phyloP scores from a whole-genome alignment of 2,888 invertebrate species.

The Bombyx huttoni region DNA sequence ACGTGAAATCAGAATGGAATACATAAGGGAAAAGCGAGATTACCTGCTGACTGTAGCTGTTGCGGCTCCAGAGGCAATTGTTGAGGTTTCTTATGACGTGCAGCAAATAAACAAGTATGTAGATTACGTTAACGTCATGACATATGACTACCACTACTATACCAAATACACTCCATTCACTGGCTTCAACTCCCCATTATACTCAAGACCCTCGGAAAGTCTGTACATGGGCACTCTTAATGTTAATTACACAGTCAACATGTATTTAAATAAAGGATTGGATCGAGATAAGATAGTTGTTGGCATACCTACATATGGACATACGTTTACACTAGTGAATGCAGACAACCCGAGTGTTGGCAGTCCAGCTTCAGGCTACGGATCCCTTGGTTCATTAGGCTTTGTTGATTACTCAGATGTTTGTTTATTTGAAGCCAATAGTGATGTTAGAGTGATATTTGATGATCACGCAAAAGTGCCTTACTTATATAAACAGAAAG shows the following conservation, averaged over 20 bases:
- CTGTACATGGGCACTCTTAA: conserved; percentile 80
- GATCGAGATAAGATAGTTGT: conserved; percentile 83
- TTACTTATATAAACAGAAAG: conserved; percentile 76
- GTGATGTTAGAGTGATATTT: conserved; percentile 64
- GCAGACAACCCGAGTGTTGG: conserved; percentile 75
- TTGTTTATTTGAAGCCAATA: conserved; percentile 75
- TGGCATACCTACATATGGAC: conserved; percentile 91
- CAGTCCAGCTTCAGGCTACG: conserved; percentile 80
- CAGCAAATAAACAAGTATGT: conserved; percentile 83
- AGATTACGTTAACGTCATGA: conserved; percentile 92
- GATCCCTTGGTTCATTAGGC: conserved; percentile 77
- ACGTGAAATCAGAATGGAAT: conserved; percentile 79
- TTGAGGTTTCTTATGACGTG: conserved; percentile 84
- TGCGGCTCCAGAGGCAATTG: conserved; percentile 82
- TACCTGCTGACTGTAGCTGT: conserved; percentile 83
- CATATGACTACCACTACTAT: conserved; percentile 91
- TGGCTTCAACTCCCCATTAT: conserved; percentile 87
- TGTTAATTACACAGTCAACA: conserved; percentile 84
- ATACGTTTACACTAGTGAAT: conserved; percentile 81
- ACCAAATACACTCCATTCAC: conserved; percentile 84
- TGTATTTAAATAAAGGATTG: conserved; percentile 84
- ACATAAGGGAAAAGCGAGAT: conserved; percentile 69
- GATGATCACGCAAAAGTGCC: conserved; percentile 82
- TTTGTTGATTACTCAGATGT: conserved; percentile 80
- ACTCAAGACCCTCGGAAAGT: conserved; percentile 71